Evolutionary conservation across 2,797 vertebrate species (phyloP).

Genomic region (Lindbergichthys nudifrons): DNA sequence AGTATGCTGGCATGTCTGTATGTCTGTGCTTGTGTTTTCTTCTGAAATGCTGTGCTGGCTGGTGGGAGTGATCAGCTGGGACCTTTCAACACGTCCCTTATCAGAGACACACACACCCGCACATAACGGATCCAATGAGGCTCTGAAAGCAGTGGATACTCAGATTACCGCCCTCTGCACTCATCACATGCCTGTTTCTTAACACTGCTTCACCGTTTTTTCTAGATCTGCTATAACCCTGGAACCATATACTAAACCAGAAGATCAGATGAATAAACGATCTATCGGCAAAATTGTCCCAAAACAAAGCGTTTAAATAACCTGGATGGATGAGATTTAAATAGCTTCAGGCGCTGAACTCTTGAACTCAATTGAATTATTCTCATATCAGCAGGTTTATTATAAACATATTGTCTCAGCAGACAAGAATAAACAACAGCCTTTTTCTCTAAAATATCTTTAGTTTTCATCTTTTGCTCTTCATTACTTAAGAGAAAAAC

Average conservation of each 20-base stretch:
- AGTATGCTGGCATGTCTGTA: conserved; percentile 7
- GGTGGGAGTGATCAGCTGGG: conserved; percentile 37
- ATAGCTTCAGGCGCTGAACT: conserved; percentile 27
- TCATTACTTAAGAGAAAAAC: conserved; percentile 16
- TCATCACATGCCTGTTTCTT: conserved; percentile 26
- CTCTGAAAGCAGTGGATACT: conserved; percentile 22
- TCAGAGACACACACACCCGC: conserved; percentile 47
- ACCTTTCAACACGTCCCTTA: conserved; percentile 61
- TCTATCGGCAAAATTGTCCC: not conserved
- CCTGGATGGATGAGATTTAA: conserved; percentile 38
- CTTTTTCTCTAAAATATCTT: not conserved
- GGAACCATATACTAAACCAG: conserved; percentile 17
- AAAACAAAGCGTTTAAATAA: conserved; percentile 19
- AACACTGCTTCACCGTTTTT: conserved; percentile 14
- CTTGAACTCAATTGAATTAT: conserved; percentile 38
- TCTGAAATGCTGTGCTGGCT: conserved; percentile 37
- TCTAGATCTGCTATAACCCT: not conserved
- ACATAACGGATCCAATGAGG: conserved; percentile 33
- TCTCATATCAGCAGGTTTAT: conserved; percentile 17
- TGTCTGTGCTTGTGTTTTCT: conserved; percentile 11
- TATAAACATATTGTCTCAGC: conserved; percentile 7
- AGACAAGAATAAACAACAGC: conserved; percentile 21
- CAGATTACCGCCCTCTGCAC: conserved; percentile 26
- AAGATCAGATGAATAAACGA: conserved; percentile 20
- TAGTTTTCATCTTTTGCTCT: conserved; percentile 14